phyloP scores from a whole-genome alignment of 2,888 invertebrate genomes.

The Calliphora vomitoria region DNA sequence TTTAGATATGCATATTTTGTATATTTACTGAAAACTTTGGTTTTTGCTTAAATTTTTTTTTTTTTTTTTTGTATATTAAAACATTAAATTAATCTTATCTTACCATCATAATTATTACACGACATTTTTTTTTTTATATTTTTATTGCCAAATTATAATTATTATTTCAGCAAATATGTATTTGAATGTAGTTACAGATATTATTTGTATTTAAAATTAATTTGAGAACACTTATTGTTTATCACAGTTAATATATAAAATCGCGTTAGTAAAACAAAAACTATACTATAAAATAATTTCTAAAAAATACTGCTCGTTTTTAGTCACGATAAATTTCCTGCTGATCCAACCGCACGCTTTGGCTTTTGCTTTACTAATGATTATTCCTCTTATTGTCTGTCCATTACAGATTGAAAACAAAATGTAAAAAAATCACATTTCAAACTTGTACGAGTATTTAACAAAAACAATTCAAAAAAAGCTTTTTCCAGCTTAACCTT shows the following conservation, averaged over 20 bases:
- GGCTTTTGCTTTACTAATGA: constrained; percentile 57
- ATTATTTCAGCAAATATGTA: too few species aligned
- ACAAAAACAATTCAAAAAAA: constrained; percentile 19
- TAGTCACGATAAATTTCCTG: constrained; percentile 14
- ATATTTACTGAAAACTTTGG: too few species aligned
- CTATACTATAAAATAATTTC: not conserved
- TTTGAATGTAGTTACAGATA: too few species aligned
- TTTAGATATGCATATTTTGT: too few species aligned
- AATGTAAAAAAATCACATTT: constrained; percentile 45
- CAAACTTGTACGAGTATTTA: constrained; percentile 4
- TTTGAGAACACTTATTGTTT: constrained; percentile 30
- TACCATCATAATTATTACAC: constrained; percentile 70
- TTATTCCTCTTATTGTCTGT: constrained; percentile 24
- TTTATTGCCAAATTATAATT: not conserved
- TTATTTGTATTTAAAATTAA: not conserved
- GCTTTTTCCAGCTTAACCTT: constrained; percentile 65
- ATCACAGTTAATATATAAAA: constrained; percentile 44
- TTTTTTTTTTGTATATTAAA: not conserved
- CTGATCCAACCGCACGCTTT: constrained; percentile 57
- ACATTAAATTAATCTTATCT: constrained; percentile 32
- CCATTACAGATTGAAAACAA: constrained; percentile 30
- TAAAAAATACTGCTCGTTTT: not conserved
- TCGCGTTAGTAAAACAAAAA: constrained; percentile 17
- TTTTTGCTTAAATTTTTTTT: not conserved
- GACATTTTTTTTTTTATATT: constrained; percentile 59